These are phyloP conservation scores for Prorops nasuta DNA, from an alignment of 1,140 invertebrate genomes.

Conservation along the genomic window DNA sequence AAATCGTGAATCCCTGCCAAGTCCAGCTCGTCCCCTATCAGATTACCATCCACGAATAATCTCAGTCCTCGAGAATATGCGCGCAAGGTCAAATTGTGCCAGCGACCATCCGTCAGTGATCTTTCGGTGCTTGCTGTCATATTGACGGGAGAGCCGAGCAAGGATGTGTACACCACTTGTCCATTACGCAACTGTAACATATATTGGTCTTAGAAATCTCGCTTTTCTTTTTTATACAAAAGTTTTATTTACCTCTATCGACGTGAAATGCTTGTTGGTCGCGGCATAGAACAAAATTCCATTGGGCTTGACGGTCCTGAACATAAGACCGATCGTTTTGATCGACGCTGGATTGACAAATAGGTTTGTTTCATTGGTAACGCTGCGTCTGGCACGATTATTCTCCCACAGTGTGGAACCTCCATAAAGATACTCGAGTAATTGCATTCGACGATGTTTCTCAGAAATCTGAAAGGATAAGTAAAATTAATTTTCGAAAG, in stretches of 20 bases:
- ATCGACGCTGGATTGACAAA: slow-evolving; percentile 48
- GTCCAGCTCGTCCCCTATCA: slow-evolving; percentile 81
- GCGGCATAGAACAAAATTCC: slow-evolving; percentile 81
- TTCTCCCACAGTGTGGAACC: slow-evolving; percentile 70
- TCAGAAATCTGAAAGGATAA: slow-evolving; percentile 77
- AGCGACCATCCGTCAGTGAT: slow-evolving; percentile 73
- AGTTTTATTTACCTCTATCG: slow-evolving; percentile 64
- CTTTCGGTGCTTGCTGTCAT: slow-evolving; percentile 67
- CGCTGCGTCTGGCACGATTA: slow-evolving; percentile 42
- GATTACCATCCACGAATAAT: slow-evolving; percentile 68
- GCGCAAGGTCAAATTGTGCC: slow-evolving; percentile 80
- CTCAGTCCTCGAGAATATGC: slow-evolving; percentile 69
- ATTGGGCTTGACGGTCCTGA: slow-evolving; percentile 73
- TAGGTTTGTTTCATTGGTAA: slow-evolving; percentile 20
- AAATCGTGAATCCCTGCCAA: slow-evolving; percentile 84
- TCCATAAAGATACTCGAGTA: slow-evolving; percentile 74
- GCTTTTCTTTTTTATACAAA: neutral
- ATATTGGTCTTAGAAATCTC: neutral
- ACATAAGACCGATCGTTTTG: slow-evolving; percentile 78
- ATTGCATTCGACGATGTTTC: slow-evolving; percentile 80
- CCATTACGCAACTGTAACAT: slow-evolving; percentile 60
- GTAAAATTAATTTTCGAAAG: no score
- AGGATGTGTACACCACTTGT: slow-evolving; percentile 73
- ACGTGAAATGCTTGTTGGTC: slow-evolving; percentile 84
- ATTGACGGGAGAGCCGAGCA: slow-evolving; percentile 74